Percentiles rank a stretch among this genome's conserved stretches.
Conservation (phyloP, 92 coral and sea anemone species). For the Chrysogorgia sp. region DNA sequence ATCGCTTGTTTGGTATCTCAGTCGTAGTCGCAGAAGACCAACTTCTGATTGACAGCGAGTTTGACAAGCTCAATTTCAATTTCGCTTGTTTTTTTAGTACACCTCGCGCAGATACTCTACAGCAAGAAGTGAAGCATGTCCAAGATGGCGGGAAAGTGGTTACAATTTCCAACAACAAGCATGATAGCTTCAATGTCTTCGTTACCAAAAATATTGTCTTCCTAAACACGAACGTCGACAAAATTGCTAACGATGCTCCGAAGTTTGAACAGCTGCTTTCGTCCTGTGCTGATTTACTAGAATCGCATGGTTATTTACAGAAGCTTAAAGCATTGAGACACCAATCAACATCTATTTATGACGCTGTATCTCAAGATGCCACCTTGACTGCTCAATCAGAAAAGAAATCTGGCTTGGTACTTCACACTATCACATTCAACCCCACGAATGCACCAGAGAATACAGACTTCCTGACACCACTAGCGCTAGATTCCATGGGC, state of each 20-base stretch:
- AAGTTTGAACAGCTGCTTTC: slow-evolving; percentile 47
- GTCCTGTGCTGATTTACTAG: no score
- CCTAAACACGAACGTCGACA: slow-evolving; percentile 38
- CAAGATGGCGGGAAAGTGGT: slow-evolving; percentile 56
- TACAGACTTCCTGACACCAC: no score
- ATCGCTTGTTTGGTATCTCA: no score
- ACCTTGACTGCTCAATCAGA: not conserved
- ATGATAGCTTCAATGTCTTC: slow-evolving; percentile 43
- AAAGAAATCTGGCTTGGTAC: not conserved
- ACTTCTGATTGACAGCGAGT: not conserved
- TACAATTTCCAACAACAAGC: slow-evolving; percentile 24
- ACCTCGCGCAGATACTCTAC: slow-evolving; percentile 48
- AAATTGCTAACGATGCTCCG: slow-evolving; percentile 37
- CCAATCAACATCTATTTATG: slow-evolving; percentile 52
- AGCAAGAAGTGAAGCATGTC: slow-evolving; percentile 38
- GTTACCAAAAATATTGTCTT: slow-evolving; percentile 40
- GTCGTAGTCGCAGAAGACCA: no score
- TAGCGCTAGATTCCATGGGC: slow-evolving; percentile 57
- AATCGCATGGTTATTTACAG: no score
- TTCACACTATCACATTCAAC: not conserved
- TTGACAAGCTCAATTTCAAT: slow-evolving; percentile 19
- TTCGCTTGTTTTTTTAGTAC: slow-evolving; percentile 55
- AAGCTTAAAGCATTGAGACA: no score
- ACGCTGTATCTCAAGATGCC: not conserved
- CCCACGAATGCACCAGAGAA: not conserved